Conservation (phyloP, 2,113 vertebrate species). For the Toxostoma redivivum region DNA sequence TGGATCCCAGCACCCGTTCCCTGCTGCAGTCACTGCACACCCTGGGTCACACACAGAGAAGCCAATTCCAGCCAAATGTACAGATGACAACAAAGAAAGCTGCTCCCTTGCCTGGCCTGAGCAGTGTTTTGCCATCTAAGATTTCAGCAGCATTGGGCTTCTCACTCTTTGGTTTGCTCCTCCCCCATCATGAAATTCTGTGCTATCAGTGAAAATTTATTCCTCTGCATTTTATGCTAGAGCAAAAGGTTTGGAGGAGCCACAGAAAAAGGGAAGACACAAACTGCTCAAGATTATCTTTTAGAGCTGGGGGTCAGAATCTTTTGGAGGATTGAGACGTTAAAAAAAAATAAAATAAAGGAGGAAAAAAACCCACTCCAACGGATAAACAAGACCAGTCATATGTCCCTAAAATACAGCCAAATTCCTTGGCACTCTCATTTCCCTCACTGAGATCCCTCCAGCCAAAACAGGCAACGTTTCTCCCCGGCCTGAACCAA, state of each 20-base stretch:
- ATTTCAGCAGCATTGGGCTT: not conserved
- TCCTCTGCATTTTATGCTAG: not conserved
- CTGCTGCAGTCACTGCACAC: not conserved
- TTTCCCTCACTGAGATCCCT: not conserved
- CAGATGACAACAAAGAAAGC: not conserved
- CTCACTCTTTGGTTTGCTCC: not conserved
- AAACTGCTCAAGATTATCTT: not conserved
- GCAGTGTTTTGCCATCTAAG: not conserved
- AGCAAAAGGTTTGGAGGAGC: not conserved
- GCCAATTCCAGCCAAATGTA: not conserved
- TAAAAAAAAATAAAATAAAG: not conserved
- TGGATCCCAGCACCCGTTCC: not conserved
- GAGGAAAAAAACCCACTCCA: not conserved
- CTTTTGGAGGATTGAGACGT: not conserved
- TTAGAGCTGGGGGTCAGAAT: not conserved
- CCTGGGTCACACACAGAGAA: not conserved
- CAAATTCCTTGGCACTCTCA: not conserved
- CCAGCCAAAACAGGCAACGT: not conserved
- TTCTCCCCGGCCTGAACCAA: not conserved
- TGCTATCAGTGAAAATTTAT: conserved; percentile 27
- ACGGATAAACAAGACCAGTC: not conserved
- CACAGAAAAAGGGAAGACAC: not conserved
- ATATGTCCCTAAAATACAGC: not conserved
- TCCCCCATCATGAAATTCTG: not conserved
- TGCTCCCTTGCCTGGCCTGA: not conserved